Percentiles rank a stretch among this genome's conserved stretches.
Conservation (phyloP, 2,888 invertebrate species). For the Lasioglossum leucozonium region DNA sequence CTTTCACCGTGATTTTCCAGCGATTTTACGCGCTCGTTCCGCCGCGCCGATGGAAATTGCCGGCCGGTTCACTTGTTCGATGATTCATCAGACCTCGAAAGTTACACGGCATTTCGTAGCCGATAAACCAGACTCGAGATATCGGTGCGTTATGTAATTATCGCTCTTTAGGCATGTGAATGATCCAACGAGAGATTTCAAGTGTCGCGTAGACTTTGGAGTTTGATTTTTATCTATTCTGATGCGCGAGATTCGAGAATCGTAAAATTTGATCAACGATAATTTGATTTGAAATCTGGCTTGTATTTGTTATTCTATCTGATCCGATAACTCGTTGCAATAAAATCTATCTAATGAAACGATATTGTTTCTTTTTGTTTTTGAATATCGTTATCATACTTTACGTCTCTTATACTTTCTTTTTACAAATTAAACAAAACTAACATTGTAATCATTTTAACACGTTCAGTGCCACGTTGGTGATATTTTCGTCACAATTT, state of each 20-base stretch:
- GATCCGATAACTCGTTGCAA: neutral
- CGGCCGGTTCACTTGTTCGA: neutral
- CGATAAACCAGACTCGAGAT: neutral
- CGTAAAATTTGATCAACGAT: neutral
- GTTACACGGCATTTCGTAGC: neutral
- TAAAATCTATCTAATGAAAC: neutral
- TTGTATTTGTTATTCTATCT: neutral
- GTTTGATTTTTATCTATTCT: neutral
- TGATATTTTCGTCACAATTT: neutral
- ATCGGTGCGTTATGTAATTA: neutral
- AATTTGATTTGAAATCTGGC: neutral
- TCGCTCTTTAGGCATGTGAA: neutral
- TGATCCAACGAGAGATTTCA: neutral
- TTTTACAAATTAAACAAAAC: neutral
- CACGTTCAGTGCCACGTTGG: neutral
- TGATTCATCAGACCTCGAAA: constrained; percentile 26
- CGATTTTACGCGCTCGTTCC: neutral
- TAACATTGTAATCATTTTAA: neutral
- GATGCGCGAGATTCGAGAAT: neutral
- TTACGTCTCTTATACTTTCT: neutral
- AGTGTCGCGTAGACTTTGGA: neutral
- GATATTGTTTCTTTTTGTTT: neutral
- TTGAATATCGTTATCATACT: neutral
- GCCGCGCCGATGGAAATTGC: neutral
- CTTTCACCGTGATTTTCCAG: constrained; percentile 31